Evolutionary conservation across 1,140 invertebrate genomes (phyloP), one percentile per base, ranked within the genome.

Genomic region (Drosophila pruinosa): DNA sequence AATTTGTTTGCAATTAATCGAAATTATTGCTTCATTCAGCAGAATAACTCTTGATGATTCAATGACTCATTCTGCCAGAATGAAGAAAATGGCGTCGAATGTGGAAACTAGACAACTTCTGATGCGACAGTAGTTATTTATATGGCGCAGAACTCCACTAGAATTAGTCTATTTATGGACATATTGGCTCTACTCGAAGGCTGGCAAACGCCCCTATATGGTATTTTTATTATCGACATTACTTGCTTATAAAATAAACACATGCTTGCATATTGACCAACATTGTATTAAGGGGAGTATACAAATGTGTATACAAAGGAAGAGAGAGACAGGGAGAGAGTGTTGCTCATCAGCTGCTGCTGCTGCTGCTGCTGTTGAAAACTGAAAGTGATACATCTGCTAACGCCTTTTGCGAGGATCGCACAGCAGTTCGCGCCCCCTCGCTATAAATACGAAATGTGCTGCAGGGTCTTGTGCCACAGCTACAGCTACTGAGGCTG

Each of bases 321-420:
- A 47, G 4, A 67, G 8, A 22, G 10, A 17, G 19, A 4, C 63
- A 48, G 58, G 34, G 56, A 47, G 15, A 26, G 14, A 28, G 7
- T 38, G 45, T 38, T 62, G 43, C 24, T 34, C 24, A 36, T 47
- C 81, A 81, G 72, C 81, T 77, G 81, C 36, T 24, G 12, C n/a
- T n/a, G n/a, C n/a, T n/a, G n/a, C n/a, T 57, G 36, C 24, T 22
- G 50, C 52, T 17, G 52, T 3, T 48, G 45, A 62, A 85, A 81
- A 85, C 72, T 36, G 82, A 86, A 82, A 88, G 82, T 86, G 75
- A 88, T 86, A 72, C 74, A 86, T 88, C 62, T 86, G 77, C 82
- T 52, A 79, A 79, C 58, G 71, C 63, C 54, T 64, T 59, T 48
- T 36, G 57, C 43, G 76, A 53, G 73, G 67, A 68, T 73, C 61